Evolutionary conservation across 2,797 vertebrate species (phyloP), one percentile per base, ranked within the genome.

Genomic region (Hipposideros larvatus): DNA sequence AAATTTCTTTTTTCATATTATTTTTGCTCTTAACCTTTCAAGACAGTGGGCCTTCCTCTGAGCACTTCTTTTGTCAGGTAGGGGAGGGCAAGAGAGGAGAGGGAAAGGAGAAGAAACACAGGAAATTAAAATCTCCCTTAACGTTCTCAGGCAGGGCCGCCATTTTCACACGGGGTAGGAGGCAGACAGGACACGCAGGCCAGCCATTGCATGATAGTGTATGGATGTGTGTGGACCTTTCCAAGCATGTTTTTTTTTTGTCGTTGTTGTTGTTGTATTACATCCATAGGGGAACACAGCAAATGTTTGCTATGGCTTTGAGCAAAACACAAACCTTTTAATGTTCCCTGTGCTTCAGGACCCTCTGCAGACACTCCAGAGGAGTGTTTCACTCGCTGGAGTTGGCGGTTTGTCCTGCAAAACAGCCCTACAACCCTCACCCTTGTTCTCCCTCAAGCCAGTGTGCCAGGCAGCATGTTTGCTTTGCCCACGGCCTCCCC

Each of bases 401-500:
- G 91, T 70, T 96, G 87, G 65, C 31, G 37, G 51, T 94, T 87
- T 87, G 87, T 82, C 84, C 87, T 96, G 66, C 91, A 93, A 97
- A 98, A 61, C 82, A 96, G 31, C 79, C 85, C 74, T 83, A 70
- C 87, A 97, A 73, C 96, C 79, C 96, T 87, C 5, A 3, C 85
- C 57, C 90, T 94, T 97, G 97, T 91, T 37, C 59, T 96, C 34
- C 1, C 11, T 66, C 43, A 16, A 78, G 92, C 91, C 85, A 83
- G 0, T 2, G 82, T 96, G 94, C 96, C 98, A 97, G 94, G 51
- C 53, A 53, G 96, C 59, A 77, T 83, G 87, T 88, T 97, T 97
- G 94, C 84, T 93, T 96, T 98, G 97, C 91, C 89, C 90, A 34
- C 22, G 34, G 95, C 91, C 96, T 97, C 89, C 97, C 41, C 0